These are phyloP conservation scores for Sula dactylatra DNA, from an alignment of 2,113 vertebrate genomes.

Conservation along the genomic window DNA sequence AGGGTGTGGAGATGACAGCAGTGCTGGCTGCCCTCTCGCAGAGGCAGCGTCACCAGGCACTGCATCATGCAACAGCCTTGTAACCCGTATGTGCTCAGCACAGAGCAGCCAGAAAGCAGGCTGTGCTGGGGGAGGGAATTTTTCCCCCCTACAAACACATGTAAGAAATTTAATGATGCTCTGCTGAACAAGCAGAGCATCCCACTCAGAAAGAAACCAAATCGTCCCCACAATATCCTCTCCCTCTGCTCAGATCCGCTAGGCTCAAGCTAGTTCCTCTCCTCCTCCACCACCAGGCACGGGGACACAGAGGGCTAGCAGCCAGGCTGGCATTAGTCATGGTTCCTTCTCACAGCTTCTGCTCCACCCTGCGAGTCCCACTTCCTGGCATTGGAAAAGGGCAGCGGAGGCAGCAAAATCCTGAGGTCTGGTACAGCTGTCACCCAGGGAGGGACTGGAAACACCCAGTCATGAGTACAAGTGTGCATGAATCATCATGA, in stretches of 20 bases:
- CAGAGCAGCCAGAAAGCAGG: background rate
- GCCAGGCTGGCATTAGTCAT: constrained; percentile 14
- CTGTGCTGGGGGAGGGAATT: background rate
- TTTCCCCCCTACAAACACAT: background rate
- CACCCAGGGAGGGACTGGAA: background rate
- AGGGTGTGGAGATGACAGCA: constrained; percentile 40
- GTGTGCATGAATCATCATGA: constrained; percentile 13
- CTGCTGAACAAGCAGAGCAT: background rate
- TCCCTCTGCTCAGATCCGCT: background rate
- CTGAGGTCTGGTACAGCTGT: background rate
- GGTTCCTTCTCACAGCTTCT: background rate
- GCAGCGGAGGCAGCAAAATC: background rate
- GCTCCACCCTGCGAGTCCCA: constrained; percentile 24
- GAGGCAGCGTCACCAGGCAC: background rate
- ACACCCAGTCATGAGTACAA: constrained; percentile 4
- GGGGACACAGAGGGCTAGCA: background rate
- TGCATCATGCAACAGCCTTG: background rate
- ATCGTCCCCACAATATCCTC: background rate
- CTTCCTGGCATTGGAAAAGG: constrained; percentile 7
- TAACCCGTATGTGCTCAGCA: background rate
- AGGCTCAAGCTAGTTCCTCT: background rate
- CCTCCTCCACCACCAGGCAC: background rate
- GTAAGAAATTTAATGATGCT: background rate
- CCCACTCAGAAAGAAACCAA: background rate
- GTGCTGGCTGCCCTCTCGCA: background rate